Conservation (phyloP, 2,888 invertebrate species). For the Cryptops parisi region DNA sequence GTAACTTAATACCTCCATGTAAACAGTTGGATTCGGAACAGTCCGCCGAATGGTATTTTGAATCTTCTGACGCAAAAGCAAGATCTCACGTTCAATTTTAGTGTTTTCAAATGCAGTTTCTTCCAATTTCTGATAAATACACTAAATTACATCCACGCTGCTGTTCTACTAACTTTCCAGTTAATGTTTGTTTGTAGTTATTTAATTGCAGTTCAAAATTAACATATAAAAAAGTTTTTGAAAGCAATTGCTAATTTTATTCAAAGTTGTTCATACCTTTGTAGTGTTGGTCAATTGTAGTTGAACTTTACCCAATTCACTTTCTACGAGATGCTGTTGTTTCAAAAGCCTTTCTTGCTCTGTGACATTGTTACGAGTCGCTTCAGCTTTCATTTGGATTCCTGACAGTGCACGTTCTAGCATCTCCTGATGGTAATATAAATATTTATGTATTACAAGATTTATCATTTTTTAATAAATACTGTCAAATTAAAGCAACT, state of each 20-base stretch:
- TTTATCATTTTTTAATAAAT: no score
- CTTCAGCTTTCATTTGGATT: slow-evolving; percentile 34
- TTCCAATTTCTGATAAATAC: slow-evolving; percentile 54
- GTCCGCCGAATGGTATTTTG: slow-evolving; percentile 30
- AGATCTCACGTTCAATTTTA: slow-evolving; percentile 69
- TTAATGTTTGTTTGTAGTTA: no score
- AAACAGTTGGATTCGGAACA: no score
- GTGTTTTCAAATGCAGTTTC: slow-evolving; percentile 84
- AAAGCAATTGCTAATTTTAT: background rate
- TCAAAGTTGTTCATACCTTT: slow-evolving; percentile 55
- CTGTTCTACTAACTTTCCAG: no score
- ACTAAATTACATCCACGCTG: background rate
- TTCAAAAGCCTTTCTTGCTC: slow-evolving; percentile 51
- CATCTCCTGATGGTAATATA: slow-evolving; percentile 39
- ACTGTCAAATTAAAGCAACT: no score
- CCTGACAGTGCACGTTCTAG: slow-evolving; percentile 52
- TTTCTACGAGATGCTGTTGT: slow-evolving; percentile 54
- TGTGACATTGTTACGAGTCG: slow-evolving; percentile 24
- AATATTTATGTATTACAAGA: background rate
- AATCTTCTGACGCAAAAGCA: slow-evolving; percentile 66
- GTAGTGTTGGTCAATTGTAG: slow-evolving; percentile 78
- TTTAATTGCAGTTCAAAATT: background rate
- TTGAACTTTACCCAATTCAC: slow-evolving; percentile 68
- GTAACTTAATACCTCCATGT: no score
- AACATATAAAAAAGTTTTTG: background rate